These are phyloP conservation scores for Corythaixoides concolor DNA, from an alignment of 2,113 vertebrate species.

Conservation along the genomic window DNA sequence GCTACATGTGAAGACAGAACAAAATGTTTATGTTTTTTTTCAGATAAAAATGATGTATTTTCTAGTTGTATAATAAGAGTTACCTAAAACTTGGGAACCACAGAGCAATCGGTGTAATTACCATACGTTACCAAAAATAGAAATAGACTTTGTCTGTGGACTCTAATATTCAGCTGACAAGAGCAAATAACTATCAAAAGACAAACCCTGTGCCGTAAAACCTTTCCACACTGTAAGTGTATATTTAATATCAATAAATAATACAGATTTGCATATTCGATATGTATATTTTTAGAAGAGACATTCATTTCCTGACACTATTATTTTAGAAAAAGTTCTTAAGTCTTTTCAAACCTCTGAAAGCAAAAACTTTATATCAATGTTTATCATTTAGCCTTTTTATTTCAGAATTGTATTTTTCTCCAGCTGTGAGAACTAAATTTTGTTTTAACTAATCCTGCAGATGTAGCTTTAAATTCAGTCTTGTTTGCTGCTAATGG, in stretches of 20 bases:
- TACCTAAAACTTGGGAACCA: not conserved
- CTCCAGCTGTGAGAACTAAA: not conserved
- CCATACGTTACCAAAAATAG: not conserved
- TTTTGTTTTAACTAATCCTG: not conserved
- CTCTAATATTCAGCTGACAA: not conserved
- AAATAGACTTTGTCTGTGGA: slow-evolving; percentile 1
- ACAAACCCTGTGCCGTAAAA: not conserved
- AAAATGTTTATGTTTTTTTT: not conserved
- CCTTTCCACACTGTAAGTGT: not conserved
- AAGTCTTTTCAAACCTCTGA: not conserved
- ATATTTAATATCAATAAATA: slow-evolving; percentile 5
- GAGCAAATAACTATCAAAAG: slow-evolving; percentile 7
- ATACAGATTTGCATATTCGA: not conserved
- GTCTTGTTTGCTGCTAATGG: slow-evolving; percentile 8
- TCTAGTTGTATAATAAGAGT: not conserved
- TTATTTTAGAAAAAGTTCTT: not conserved
- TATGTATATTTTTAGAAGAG: not conserved
- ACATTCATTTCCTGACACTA: not conserved
- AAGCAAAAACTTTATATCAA: not conserved
- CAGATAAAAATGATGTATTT: not conserved
- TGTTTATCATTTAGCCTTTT: not conserved
- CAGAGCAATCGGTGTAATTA: not conserved
- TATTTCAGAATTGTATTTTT: not conserved
- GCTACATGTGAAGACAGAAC: not conserved
- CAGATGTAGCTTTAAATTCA: slow-evolving; percentile 37